Base-by-base conservation (phyloP, 2,888 invertebrate species). In the Neocrepidodera transversa region DNA sequence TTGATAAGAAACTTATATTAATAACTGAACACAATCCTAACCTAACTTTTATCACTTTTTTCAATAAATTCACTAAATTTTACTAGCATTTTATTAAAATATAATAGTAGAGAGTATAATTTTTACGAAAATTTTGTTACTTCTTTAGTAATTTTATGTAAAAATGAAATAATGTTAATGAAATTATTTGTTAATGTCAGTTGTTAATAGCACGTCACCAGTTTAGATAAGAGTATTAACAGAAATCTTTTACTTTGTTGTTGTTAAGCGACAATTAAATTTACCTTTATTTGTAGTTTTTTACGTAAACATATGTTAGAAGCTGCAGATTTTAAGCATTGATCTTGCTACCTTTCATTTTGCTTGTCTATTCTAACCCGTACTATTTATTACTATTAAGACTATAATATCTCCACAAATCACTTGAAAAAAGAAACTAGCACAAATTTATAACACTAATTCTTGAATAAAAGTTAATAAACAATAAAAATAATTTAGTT, bases 341-440 rank as follows among this genome's bases (percentile, higher is more conserved):
- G 63, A 65, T 62, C 62, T 63, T 50, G 30, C 40, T 52, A 58
- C 63, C 63, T 64, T 62, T 67, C 65, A 67, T 65, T 52, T 59
- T 65, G 45, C n/a, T 53, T 7, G 14, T 17, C 18, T 16, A n/a
- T 45, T 54, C 40, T 50, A 40, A 45, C 47, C 40, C 18, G 35
- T 42, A 18, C 45, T 32, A n/a, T n/a, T n/a, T n/a, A n/a, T n/a
- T n/a, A n/a, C n/a, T n/a, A n/a, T n/a, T n/a, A n/a, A 14, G 8
- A 10, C 10, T 28, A 45, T 8, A 6, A 14, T 45, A 58, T 17
- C 11, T 26, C 18, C 1, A 32, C n/a, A 28, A 26, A 13, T 20
- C 36, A 11, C 43, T 43, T 35, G 14, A 20, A 30, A 53, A 43
- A 2, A 26, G n/a, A 53, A 11, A 40, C 43, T 40, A 47, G 7